phyloP scores from a whole-genome alignment of 2,797 vertebrate species.

The Coregonus ussuriensis region DNA sequence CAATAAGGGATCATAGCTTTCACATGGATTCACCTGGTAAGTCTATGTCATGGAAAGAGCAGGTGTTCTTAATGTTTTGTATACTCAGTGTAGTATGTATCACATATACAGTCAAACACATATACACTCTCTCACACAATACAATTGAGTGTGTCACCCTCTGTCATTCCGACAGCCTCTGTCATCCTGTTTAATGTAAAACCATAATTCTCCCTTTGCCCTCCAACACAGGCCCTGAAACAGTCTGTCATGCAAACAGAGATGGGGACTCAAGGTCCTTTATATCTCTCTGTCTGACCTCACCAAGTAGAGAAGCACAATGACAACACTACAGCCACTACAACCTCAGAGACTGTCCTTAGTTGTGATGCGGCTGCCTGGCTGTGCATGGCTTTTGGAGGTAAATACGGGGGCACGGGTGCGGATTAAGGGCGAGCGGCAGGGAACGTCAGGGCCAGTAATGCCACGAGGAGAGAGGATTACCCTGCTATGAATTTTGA shows the following conservation, averaged over 20 bases:
- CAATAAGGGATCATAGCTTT: too few species aligned
- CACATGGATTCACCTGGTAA: too few species aligned
- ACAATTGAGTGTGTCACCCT: background rate
- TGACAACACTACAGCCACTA: slow-evolving; percentile 4
- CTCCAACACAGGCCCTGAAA: slow-evolving; percentile 27
- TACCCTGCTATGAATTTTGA: slow-evolving; percentile 54
- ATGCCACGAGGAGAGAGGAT: slow-evolving; percentile 62
- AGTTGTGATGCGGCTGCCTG: background rate
- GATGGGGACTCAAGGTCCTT: slow-evolving; percentile 23
- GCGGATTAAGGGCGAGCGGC: slow-evolving; percentile 61
- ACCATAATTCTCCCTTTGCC: slow-evolving; percentile 9
- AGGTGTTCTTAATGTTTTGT: too few species aligned
- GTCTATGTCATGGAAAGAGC: too few species aligned
- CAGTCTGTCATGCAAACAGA: slow-evolving; percentile 19
- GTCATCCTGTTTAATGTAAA: slow-evolving; percentile 15
- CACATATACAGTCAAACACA: slow-evolving; percentile 24
- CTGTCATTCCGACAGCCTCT: slow-evolving; percentile 17
- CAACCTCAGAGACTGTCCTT: background rate
- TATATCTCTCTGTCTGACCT: slow-evolving; percentile 44
- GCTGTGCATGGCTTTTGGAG: too few species aligned
- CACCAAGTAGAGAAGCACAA: slow-evolving; percentile 43
- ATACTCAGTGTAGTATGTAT: slow-evolving; percentile 40
- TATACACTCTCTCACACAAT: background rate
- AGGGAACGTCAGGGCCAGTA: slow-evolving; percentile 44
- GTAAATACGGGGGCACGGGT: slow-evolving; percentile 43